Conservation (phyloP, 2,888 invertebrate species). For the Calephelis perditalis region DNA sequence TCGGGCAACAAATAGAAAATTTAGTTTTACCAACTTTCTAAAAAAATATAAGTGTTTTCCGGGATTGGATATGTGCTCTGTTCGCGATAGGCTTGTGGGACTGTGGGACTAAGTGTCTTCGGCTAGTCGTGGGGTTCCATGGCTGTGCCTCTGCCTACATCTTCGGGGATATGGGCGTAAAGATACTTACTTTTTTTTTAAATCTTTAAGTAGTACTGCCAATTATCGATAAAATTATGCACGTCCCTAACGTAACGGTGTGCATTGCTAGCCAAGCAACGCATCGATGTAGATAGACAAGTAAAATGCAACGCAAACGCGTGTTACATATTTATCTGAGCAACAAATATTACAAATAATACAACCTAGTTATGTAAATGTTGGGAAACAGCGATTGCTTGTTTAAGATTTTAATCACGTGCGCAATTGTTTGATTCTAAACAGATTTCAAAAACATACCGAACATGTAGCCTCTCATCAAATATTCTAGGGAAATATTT, state of each 20-base stretch:
- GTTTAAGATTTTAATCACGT: constrained; percentile 6
- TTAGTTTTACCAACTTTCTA: too few species aligned
- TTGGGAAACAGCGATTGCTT: constrained; percentile 2
- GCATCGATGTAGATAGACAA: constrained; percentile 17
- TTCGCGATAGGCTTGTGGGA: too few species aligned
- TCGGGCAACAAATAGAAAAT: too few species aligned
- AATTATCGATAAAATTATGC: neutral
- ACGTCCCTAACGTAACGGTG: constrained; percentile 21
- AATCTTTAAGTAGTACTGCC: too few species aligned
- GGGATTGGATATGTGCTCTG: too few species aligned
- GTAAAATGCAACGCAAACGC: constrained; percentile 19
- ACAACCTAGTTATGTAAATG: constrained; percentile 9
- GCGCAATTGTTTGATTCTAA: constrained; percentile 4
- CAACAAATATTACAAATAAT: constrained; percentile 11
- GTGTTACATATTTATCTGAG: constrained; percentile 19
- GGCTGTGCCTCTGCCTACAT: too few species aligned
- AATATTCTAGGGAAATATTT: neutral
- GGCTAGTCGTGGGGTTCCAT: too few species aligned
- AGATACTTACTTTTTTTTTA: constrained; percentile 12
- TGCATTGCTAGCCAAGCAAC: constrained; percentile 23
- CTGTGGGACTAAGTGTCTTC: too few species aligned
- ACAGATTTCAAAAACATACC: neutral
- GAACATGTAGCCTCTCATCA: neutral
- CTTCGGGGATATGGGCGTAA: constrained; percentile 1
- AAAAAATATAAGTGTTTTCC: too few species aligned